Evolutionary conservation across 2,888 invertebrate genomes (phyloP), one percentile per base, ranked within the genome.

Genomic region (Crematogaster levior): DNA sequence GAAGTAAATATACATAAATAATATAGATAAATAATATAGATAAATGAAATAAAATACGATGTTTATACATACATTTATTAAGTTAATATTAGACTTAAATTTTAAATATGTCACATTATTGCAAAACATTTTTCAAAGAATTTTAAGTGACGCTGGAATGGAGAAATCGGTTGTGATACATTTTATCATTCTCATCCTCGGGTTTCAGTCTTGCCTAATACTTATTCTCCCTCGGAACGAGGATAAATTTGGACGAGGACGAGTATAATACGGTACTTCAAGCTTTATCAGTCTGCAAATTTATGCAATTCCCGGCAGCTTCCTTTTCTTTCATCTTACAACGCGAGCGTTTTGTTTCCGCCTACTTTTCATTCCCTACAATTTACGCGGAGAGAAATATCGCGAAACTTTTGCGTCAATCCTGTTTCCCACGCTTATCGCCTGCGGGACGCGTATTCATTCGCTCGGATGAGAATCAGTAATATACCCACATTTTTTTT

Each of bases 351-450:
- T 74, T 73, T 81, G 53, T 77, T 77, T 30, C 43, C 77, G 77
- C 30, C 21, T 58, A 61, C 56, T 40, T 27, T 51, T 48, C 56
- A 34, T 73, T 83, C 60, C 21, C n/a, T 30, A 58, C 43, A 24
- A 79, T 63, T 66, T 73, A 43, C 70, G 58, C 61, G 43, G n/a
- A n/a, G 24, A 58, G 27, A 83, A 84, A 68, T 81, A 88, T 88
- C 81, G 51, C 37, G 48, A 30, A 77, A 77, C 75, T 77, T 77
- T 77, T 56, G 61, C 77, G 77, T 81, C 77, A 75, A 88, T 88
- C 58, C 86, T 37, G 65, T 27, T 27, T 30, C 58, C 34, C 37
- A 43, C 74, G 66, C 83, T 86, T 88, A 88, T 88, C 88, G 66
- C 51, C 61, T 40, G 10, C 56, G 53, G 65, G 84, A 81, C 84